These are phyloP conservation scores for Pandion haliaetus DNA, from an alignment of 2,113 vertebrate genomes.

Conservation along the genomic window DNA sequence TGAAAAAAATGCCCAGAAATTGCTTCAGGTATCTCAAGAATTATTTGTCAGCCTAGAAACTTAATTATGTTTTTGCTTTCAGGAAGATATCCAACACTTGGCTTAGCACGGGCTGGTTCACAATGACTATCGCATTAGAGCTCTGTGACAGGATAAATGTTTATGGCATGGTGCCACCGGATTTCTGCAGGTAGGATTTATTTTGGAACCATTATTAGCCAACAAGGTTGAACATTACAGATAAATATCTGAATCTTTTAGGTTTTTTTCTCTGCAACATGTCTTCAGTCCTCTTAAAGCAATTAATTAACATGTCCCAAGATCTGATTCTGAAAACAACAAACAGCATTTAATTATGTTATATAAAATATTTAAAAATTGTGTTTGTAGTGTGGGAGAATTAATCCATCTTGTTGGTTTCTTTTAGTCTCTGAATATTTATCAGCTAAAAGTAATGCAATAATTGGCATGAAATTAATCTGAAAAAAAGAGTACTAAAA, in stretches of 20 bases:
- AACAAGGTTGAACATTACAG: not conserved
- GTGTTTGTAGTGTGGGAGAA: constrained; percentile 65
- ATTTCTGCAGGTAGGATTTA: constrained; percentile 94
- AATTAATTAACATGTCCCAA: constrained; percentile 61
- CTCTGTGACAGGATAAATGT: constrained; percentile 95
- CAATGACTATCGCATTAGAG: constrained; percentile 97
- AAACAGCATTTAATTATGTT: constrained; percentile 70
- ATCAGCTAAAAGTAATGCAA: constrained; percentile 67
- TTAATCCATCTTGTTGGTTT: constrained; percentile 71
- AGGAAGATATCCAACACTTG: constrained; percentile 98
- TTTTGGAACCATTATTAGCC: constrained; percentile 29
- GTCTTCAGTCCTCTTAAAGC: constrained; percentile 45
- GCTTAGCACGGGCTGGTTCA: constrained; percentile 99
- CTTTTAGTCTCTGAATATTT: constrained; percentile 72
- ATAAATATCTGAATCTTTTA: constrained; percentile 49
- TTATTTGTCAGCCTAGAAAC: constrained; percentile 48
- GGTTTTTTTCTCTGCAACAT: not conserved
- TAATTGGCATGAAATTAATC: constrained; percentile 74
- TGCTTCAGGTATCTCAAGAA: not conserved
- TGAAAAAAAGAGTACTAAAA: constrained; percentile 47
- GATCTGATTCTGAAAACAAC: constrained; percentile 63
- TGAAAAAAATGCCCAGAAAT: not conserved
- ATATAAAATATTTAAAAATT: constrained; percentile 69
- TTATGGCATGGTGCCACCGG: constrained; percentile 97
- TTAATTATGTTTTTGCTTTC: constrained; percentile 71